phyloP scores from a whole-genome alignment of 2,113 vertebrate species.

The Aspiorhynchus laticeps region DNA sequence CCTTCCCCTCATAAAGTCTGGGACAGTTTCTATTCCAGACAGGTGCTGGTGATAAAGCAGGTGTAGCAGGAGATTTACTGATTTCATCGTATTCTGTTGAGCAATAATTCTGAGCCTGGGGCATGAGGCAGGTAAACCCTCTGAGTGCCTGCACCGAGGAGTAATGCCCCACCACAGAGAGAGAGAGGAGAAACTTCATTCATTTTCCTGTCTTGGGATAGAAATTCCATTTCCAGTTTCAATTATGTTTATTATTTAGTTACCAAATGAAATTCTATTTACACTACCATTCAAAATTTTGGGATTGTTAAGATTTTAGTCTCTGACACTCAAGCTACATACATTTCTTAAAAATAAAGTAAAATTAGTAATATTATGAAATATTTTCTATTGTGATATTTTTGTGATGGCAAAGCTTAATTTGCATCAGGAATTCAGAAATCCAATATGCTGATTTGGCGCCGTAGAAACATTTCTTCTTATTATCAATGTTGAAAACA shows the following conservation, averaged over 20 bases:
- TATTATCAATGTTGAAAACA: background rate
- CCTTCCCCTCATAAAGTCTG: slow-evolving; percentile 12
- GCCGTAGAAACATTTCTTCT: background rate
- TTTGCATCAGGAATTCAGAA: background rate
- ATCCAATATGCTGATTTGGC: background rate
- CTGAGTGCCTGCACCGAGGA: slow-evolving; percentile 5
- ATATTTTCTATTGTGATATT: background rate
- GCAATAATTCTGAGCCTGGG: slow-evolving; percentile 49
- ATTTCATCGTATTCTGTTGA: slow-evolving; percentile 56
- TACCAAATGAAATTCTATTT: background rate
- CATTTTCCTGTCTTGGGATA: background rate
- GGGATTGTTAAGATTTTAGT: background rate
- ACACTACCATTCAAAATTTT: background rate
- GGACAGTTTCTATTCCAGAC: slow-evolving; percentile 43
- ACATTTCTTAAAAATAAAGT: background rate
- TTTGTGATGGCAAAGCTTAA: background rate
- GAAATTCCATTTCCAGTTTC: background rate
- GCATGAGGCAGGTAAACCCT: slow-evolving; percentile 29
- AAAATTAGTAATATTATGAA: background rate
- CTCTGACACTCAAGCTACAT: background rate
- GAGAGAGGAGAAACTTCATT: background rate
- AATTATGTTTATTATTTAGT: background rate
- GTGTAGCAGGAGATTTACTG: slow-evolving; percentile 61
- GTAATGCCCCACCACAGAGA: background rate
- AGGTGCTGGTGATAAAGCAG: slow-evolving; percentile 59